Base-by-base conservation (phyloP, 2,888 invertebrate species). In the Notodonta ziczac region DNA sequence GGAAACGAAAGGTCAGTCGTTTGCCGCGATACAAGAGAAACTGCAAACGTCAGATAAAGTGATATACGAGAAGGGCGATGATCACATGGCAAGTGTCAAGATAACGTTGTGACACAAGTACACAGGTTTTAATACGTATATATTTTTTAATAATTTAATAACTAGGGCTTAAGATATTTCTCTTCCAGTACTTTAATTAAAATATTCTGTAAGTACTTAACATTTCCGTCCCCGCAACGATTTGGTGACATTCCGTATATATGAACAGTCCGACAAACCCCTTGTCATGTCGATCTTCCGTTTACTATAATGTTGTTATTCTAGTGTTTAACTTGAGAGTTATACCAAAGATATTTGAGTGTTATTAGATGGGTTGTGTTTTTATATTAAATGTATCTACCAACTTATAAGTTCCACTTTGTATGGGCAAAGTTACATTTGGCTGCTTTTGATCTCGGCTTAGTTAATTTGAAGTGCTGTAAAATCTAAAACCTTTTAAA, bases 1-100 rank as follows among this genome's bases (percentile, higher is more conserved):
- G 5, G 95, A 95, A 81, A 95, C 95, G 0, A 95, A 95, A 71
- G 95, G 95, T 0, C 95, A 95, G 72, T 94, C 94, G 1, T 93
- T 95, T 61, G 94, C 94, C 16, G 94, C 94, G 63, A 95, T 95
- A 72, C 94, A 95, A 73, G 90, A 92, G 62, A 91, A 85, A 74
- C 75, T 94, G 56, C 89, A 94, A 71, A 82, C 81, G 32, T 84
- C 82, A 54, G 84, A 89, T 57, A 88, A 83, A 77, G 90, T 91
- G 8, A 74, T 85, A 12, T 91, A 87, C 67, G 86, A 90, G 57
- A 92, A 89, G 64, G 81, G 72, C 58, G 87, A 86, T 40, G 89
- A 89, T 68, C 80, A 85, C 12, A 78, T 84, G 71, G 88, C 84
- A 40, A 84, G 85, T 48, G 90, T 92, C 6, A 87, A 85, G 76